Evolutionary conservation across 2,888 invertebrate species (phyloP).

Genomic region (Cantharis flavilabris): DNA sequence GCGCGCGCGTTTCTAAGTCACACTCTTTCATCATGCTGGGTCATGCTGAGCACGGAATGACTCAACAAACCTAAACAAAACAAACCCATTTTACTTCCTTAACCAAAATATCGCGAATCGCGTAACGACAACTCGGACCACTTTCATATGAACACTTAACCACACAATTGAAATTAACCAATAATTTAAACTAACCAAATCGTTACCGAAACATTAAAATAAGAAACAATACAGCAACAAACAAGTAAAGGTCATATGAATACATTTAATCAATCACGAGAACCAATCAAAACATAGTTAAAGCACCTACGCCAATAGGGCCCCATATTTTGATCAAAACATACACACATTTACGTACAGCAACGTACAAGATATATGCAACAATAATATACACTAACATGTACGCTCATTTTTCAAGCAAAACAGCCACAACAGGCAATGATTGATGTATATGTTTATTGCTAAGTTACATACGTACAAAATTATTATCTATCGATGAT

Average conservation of each 20-base stretch:
- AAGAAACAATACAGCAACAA: slow-evolving; percentile 37
- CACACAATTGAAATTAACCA: slow-evolving; percentile 4
- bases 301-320: slow-evolving; percentile 36
- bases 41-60: slow-evolving; percentile 31
- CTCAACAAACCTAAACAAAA: slow-evolving; percentile 33
- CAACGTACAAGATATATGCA: slow-evolving; percentile 34
- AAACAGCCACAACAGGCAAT: not conserved
- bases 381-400: slow-evolving; percentile 31
- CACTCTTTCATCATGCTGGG: slow-evolving; percentile 31
- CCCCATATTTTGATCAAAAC: slow-evolving; percentile 38
- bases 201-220: slow-evolving; percentile 16
- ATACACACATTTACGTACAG: slow-evolving; percentile 34
- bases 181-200: not conserved
- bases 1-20: slow-evolving; percentile 29
- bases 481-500: not conserved
- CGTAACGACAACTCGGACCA: not conserved
- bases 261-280: slow-evolving; percentile 43
- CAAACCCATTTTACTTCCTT: slow-evolving; percentile 2
- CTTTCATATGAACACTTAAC: not conserved
- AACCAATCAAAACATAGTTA: slow-evolving; percentile 37
- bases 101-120: not conserved
- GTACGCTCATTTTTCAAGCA: not conserved
- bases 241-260: slow-evolving; percentile 49
- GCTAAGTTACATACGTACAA: not conserved
- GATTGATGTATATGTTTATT: not conserved